phyloP scores from a whole-genome alignment of 2,113 vertebrate species.

The Stigmatopora argus region DNA sequence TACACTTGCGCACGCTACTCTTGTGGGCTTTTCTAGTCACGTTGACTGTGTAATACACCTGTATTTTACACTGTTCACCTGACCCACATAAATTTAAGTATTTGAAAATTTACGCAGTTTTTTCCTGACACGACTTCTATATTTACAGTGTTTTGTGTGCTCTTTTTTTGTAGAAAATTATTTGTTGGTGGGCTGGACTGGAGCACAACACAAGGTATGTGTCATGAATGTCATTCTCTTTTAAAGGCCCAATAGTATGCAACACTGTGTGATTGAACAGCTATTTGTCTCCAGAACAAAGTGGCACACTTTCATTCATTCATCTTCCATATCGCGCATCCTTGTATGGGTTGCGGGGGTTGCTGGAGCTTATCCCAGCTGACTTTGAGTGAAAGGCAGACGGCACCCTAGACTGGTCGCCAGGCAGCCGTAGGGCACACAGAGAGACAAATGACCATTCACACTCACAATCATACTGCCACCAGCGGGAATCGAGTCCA shows the following conservation, averaged over 20 bases:
- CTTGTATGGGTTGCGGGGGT: too few species aligned
- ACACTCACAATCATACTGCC: too few species aligned
- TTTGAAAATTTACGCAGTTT: not conserved
- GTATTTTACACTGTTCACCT: not conserved
- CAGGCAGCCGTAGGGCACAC: too few species aligned
- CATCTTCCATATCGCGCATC: too few species aligned
- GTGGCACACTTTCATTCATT: not conserved
- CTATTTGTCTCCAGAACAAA: not conserved
- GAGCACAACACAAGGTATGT: constrained; percentile 97
- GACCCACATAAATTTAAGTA: not conserved
- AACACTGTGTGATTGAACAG: not conserved
- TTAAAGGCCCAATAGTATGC: not conserved
- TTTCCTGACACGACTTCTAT: not conserved
- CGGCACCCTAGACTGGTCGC: too few species aligned
- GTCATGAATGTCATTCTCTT: not conserved
- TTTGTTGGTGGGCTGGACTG: constrained; percentile 98
- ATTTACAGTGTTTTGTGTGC: not conserved
- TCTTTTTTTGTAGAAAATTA: constrained; percentile 81
- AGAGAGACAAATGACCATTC: too few species aligned
- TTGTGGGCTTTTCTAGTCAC: not conserved
- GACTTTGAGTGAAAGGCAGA: too few species aligned
- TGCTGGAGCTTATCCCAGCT: too few species aligned
- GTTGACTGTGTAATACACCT: too few species aligned
- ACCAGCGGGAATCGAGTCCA: too few species aligned
- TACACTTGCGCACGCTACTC: not conserved